Percentiles rank a stretch among this genome's conserved stretches.
phyloP scores from a whole-genome alignment of 2,888 invertebrate genomes.

The Malachius bipustulatus region DNA sequence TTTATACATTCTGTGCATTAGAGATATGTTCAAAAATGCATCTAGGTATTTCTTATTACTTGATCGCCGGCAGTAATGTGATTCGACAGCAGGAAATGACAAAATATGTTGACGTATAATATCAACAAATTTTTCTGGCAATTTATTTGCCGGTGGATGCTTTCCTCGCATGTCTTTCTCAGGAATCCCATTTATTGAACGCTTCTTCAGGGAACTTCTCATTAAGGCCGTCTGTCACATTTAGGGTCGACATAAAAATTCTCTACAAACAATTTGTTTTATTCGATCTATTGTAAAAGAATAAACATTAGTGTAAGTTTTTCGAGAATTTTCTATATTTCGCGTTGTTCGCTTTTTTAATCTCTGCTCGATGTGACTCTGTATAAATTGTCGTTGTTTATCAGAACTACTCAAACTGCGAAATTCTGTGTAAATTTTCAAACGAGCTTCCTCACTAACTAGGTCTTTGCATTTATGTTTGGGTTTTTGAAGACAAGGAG shows the following conservation, averaged over 20 bases:
- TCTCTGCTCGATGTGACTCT: not conserved
- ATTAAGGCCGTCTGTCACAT: not conserved
- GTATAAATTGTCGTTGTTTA: not conserved
- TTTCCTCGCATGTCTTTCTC: not conserved
- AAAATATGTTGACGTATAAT: not conserved
- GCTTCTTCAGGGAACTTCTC: not conserved
- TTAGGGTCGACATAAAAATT: not conserved
- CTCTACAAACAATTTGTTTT: not conserved
- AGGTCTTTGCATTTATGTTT: not conserved
- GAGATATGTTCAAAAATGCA: not conserved
- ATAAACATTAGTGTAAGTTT: not conserved
- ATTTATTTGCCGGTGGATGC: constrained; percentile 11
- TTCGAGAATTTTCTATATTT: constrained; percentile 1
- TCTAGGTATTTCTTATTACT: constrained; percentile 4
- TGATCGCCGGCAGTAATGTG: constrained; percentile 3
- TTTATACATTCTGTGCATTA: constrained; percentile 7
- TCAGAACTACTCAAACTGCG: not conserved
- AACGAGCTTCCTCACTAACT: not conserved
- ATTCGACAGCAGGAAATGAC: not conserved
- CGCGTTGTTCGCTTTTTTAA: not conserved
- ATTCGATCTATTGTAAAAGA: not conserved
- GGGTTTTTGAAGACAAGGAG: not conserved
- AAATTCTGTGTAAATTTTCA: not conserved
- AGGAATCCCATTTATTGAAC: not conserved
- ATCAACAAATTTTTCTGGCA: constrained; percentile 3